Percentiles rank a stretch among this genome's conserved stretches.
These are phyloP conservation scores for Synanceia verrucosa DNA, from an alignment of 2,797 vertebrate species.

Conservation along the genomic window DNA sequence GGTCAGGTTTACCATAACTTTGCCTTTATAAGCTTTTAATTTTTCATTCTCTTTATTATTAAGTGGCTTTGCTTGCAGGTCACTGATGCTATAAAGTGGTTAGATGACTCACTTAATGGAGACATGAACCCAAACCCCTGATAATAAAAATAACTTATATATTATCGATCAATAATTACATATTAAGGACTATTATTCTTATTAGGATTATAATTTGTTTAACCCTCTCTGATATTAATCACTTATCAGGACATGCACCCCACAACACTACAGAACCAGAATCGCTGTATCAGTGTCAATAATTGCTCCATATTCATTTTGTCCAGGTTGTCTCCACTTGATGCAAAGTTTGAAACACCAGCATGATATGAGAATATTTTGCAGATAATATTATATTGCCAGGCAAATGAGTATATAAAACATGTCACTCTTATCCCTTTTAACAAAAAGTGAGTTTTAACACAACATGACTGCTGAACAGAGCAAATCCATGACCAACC, in stretches of 20 bases:
- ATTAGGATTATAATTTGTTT: constrained; percentile 12
- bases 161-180: background rate
- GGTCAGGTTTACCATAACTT: background rate
- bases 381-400: constrained; percentile 56
- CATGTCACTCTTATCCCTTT: constrained; percentile 32
- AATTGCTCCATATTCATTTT: constrained; percentile 21
- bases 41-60: background rate
- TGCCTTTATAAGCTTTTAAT: background rate
- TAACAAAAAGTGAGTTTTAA: constrained; percentile 38
- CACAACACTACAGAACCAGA: constrained; percentile 26
- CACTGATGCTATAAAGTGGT: constrained; percentile 1
- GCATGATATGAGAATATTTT: constrained; percentile 46
- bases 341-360: constrained; percentile 42
- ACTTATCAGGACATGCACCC: background rate
- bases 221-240: background rate
- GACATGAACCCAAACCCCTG: background rate
- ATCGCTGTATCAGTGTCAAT: constrained; percentile 8
- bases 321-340: constrained; percentile 22
- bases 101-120: background rate
- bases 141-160: background rate
- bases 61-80: background rate
- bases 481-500: constrained; percentile 42
- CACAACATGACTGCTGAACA: constrained; percentile 41
- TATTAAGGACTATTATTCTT: no score
- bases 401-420: constrained; percentile 59